A percentile compares a stretch with the other conserved stretches of the same genome.
phyloP scores from a whole-genome alignment of 1,140 invertebrate genomes.

The Drosophila varians region DNA sequence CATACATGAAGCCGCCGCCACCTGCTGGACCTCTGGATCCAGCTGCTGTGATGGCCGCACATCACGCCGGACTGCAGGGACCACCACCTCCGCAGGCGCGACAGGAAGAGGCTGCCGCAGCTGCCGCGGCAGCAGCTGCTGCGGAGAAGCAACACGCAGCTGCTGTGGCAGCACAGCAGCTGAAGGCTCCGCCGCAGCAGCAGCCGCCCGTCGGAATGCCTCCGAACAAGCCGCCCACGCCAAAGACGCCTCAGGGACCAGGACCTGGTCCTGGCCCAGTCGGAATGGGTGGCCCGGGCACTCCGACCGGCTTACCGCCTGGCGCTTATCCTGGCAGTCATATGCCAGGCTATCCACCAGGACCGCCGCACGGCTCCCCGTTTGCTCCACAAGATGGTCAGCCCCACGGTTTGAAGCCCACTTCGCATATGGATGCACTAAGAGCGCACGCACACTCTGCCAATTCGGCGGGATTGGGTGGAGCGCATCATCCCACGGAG shows the following conservation, averaged over 20 bases:
- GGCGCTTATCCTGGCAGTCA: slow-evolving; percentile 79
- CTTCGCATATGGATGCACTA: slow-evolving; percentile 86
- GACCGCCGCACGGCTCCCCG: slow-evolving; percentile 65
- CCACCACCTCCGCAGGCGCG: slow-evolving; percentile 41
- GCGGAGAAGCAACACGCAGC: slow-evolving; percentile 65
- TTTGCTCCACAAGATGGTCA: slow-evolving; percentile 78
- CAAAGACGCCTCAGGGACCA: slow-evolving; percentile 81
- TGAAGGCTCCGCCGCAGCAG: slow-evolving; percentile 45
- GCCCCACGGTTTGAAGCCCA: slow-evolving; percentile 75
- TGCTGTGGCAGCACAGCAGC: slow-evolving; percentile 55
- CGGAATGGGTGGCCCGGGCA: slow-evolving; percentile 59
- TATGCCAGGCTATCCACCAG: slow-evolving; percentile 75
- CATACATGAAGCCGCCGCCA: slow-evolving; percentile 81
- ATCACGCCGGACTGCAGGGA: slow-evolving; percentile 72
- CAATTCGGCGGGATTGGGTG: slow-evolving; percentile 64
- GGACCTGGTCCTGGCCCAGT: slow-evolving; percentile 43
- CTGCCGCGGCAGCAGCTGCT: slow-evolving; percentile 55
- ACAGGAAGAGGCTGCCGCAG: slow-evolving; percentile 61
- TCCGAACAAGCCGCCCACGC: slow-evolving; percentile 82
- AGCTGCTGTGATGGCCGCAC: slow-evolving; percentile 75
- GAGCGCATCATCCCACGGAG: slow-evolving; percentile 84
- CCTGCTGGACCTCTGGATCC: slow-evolving; percentile 71
- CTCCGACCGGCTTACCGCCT: slow-evolving; percentile 75
- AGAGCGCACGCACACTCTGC: slow-evolving; percentile 85
- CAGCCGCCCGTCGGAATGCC: slow-evolving; percentile 50